A percentile compares a stretch with the other conserved stretches of the same genome.
Evolutionary conservation across 2,888 invertebrate genomes (phyloP).

Genomic region (Callyntrura guangdongensis): DNA sequence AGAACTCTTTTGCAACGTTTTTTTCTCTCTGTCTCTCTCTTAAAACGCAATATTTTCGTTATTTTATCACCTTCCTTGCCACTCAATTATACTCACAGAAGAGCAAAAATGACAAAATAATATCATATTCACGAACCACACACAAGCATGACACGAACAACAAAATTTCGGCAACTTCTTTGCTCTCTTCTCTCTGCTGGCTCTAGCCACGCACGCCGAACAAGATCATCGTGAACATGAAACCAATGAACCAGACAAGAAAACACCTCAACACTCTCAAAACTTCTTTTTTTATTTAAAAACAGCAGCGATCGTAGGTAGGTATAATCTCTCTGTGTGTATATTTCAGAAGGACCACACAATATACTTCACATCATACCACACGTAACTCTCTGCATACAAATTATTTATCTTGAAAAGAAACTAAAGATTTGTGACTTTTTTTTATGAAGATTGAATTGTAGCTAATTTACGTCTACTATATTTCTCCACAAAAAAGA

Average conservation of each 20-base stretch:
- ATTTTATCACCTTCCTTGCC: background rate
- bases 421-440: background rate
- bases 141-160: constrained; percentile 11
- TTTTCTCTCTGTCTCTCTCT: background rate
- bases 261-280: background rate
- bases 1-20: constrained; percentile 28
- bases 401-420: background rate
- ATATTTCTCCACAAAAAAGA: background rate
- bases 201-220: background rate
- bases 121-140: constrained; percentile 25
- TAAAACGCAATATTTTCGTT: background rate
- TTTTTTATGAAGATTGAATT: background rate
- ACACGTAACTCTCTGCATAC: background rate
- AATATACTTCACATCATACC: background rate
- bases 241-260: constrained; percentile 49
- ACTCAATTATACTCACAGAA: background rate
- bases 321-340: no score
- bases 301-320: background rate
- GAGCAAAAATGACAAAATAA: constrained; percentile 24
- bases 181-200: background rate
- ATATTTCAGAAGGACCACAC: background rate
- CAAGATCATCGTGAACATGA: background rate
- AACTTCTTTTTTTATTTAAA: background rate
- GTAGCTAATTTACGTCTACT: background rate
- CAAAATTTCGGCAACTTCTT: constrained; percentile 14